phyloP scores from a whole-genome alignment of 2,888 invertebrate genomes.

The Oasisia sp. region DNA sequence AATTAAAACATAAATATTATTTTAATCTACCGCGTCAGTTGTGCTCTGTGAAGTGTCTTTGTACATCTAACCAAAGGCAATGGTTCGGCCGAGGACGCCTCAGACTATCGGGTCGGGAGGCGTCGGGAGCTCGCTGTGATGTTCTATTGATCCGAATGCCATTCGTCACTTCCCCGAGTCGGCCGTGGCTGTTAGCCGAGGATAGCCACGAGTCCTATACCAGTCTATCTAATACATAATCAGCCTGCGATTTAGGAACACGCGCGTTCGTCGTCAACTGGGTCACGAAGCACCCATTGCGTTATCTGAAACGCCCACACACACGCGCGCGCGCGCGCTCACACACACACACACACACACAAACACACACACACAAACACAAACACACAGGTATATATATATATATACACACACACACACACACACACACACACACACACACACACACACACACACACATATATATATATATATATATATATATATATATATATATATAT shows the following conservation, averaged over 20 bases:
- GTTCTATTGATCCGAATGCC: background rate
- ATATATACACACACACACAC: too few species aligned
- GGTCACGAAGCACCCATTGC: background rate
- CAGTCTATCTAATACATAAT: background rate
- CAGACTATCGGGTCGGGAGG: background rate
- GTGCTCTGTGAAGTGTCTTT: background rate
- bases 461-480: too few species aligned
- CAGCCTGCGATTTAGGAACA: background rate
- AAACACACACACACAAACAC: too few species aligned
- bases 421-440: too few species aligned
- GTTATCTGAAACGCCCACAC: background rate
- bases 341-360: too few species aligned
- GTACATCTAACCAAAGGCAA: background rate
- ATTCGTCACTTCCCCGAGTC: background rate
- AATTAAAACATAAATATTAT: too few species aligned
- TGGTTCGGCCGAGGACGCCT: background rate
- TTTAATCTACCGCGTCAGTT: background rate
- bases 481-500: too few species aligned
- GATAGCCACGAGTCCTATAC: background rate
- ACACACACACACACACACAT: too few species aligned
- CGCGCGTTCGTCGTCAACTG: background rate
- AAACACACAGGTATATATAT: too few species aligned
- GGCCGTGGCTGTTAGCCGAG: background rate
- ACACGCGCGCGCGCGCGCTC: too few species aligned
- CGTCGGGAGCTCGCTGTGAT: background rate